Evolutionary conservation across 2,113 vertebrate species (phyloP), one percentile per base, ranked within the genome.

Genomic region (Lathamus discolor): DNA sequence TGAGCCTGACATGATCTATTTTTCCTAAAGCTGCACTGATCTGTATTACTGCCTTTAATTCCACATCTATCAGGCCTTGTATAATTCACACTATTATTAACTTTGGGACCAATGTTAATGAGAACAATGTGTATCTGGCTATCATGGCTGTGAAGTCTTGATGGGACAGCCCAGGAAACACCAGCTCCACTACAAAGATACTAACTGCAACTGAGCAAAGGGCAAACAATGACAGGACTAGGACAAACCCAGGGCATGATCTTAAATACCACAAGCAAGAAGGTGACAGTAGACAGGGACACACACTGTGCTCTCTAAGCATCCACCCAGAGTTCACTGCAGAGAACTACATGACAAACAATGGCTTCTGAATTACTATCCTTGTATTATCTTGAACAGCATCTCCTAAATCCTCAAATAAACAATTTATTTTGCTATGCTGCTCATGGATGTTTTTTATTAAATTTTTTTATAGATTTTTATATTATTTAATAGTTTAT

Each of bases 231-330:
- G 41, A 28, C 28, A 11, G 4, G 27, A 5, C 9, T 51, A 66
- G 44, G 63, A 66, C 12, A 41, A 43, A 35, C 1, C 46, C 35
- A 5, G 46, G 49, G 25, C 54, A 46, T 0, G 8, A n/a, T 5
- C 25, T 19, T 35, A 73, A 62, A 41, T 3, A 13, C 2, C 72
- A 67, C 0, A 0, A 57, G 75, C 10, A 49, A 62, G 44, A 23
- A 64, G 18, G 27, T 9, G 6, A 23, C 49, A 63, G 31, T 9
- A 31, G 20, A 1, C 48, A 51, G 29, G 27, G 16, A 25, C 59
- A 24, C 0, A 1, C 7, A 18, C 13, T 0, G 0, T 9, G 17
- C 8, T 64, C 74, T 33, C 9, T 4, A 43, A 52, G 62, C 35
- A 10, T 17, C 41, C 39, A 61, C 12, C 13, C 46, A 49, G 83